Evolutionary conservation across 2,113 vertebrate species (phyloP).

Genomic region (Myiagra hebetior): DNA sequence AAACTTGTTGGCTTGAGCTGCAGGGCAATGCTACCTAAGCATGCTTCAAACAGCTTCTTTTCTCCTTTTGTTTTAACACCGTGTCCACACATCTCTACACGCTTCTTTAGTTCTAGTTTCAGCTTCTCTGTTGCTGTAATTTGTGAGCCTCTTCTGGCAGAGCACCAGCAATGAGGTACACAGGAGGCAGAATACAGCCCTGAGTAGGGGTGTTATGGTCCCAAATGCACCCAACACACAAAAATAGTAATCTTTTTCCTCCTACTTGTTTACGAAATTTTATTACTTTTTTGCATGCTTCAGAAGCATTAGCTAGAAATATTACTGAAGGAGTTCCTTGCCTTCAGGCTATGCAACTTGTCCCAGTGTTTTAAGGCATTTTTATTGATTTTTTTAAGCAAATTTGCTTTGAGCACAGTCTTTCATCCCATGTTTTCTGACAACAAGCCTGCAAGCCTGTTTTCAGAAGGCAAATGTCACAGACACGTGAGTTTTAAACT

Average conservation of each 20-base stretch:
- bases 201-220: background rate
- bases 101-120: background rate
- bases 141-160: background rate
- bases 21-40: background rate
- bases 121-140: background rate
- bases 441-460: background rate
- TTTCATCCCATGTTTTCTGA: background rate
- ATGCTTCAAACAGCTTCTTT: background rate
- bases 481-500: background rate
- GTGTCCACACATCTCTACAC: background rate
- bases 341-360: conserved; percentile 24
- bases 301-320: conserved; percentile 12
- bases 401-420: conserved; percentile 9
- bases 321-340: conserved; percentile 10
- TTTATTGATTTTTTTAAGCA: conserved; percentile 46
- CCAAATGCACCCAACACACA: background rate
- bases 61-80: background rate
- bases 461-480: background rate
- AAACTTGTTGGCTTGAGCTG: background rate
- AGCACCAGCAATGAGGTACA: background rate
- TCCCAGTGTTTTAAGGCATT: conserved; percentile 26
- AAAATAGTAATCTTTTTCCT: background rate
- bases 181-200: background rate
- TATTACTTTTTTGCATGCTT: background rate
- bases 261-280: background rate